Conservation (phyloP, 2,797 vertebrate genomes). For the Agapornis canus region DNA sequence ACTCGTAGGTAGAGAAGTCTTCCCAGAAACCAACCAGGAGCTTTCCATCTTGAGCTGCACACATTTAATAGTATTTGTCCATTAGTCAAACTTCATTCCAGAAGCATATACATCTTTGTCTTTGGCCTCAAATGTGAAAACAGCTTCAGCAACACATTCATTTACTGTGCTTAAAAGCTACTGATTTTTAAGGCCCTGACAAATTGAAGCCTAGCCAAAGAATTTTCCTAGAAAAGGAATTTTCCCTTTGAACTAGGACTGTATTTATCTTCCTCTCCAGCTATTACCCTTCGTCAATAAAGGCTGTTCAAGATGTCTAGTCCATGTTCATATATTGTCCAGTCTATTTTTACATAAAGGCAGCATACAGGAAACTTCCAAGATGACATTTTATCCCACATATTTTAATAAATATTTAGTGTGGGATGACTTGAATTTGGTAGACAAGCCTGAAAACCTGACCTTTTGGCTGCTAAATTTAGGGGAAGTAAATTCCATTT, state of each 20-base stretch:
- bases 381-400: background rate
- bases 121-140: background rate
- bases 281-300: background rate
- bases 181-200: background rate
- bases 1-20: background rate
- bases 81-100: background rate
- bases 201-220: background rate
- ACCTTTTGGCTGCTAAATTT: constrained; percentile 2
- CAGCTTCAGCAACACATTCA: background rate
- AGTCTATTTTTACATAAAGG: background rate
- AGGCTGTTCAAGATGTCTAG: background rate
- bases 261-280: background rate
- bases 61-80: background rate
- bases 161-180: background rate
- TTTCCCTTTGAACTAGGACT: background rate
- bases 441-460: background rate
- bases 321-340: background rate
- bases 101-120: background rate
- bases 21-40: background rate
- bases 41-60: background rate
- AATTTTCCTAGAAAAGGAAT: background rate
- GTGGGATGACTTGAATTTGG: background rate
- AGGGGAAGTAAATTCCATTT: background rate
- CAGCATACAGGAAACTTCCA: background rate
- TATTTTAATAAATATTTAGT: background rate